A percentile compares a stretch with the other conserved stretches of the same genome.
Conservation (phyloP, 2,113 vertebrate species). For the Etheostoma cragini region DNA sequence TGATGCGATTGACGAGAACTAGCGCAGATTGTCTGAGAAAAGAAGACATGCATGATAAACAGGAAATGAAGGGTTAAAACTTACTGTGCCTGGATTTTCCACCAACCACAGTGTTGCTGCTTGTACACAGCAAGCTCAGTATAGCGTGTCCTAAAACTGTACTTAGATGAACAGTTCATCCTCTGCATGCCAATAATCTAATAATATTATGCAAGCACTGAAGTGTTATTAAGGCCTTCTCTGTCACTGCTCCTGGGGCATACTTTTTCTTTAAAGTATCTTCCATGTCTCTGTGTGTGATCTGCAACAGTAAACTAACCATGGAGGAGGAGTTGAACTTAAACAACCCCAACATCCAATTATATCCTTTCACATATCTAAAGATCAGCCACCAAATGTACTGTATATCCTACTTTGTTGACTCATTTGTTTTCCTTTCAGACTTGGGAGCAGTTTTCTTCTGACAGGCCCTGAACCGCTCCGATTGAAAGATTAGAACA, state of each 20-base stretch:
- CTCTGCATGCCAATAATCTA: neutral
- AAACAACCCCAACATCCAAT: conserved; percentile 38
- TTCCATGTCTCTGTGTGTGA: conserved; percentile 6
- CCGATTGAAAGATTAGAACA: conserved; percentile 52
- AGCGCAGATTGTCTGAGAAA: conserved; percentile 37
- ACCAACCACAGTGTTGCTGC: conserved; percentile 69
- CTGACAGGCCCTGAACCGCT: conserved; percentile 28
- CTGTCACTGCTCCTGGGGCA: neutral
- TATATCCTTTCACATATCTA: conserved; percentile 36
- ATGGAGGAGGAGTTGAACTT: conserved; percentile 3
- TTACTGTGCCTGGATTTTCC: conserved; percentile 64
- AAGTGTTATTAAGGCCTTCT: neutral
- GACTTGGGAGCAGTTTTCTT: conserved; percentile 20
- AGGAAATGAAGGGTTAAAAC: conserved; percentile 81
- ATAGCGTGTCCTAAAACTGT: conserved; percentile 22
- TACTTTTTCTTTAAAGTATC: neutral
- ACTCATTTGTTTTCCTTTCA: conserved; percentile 40
- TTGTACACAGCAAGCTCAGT: conserved; percentile 51
- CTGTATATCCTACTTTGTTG: conserved; percentile 31
- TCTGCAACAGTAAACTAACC: conserved; percentile 35
- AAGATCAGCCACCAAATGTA: conserved; percentile 40
- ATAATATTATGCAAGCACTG: neutral
- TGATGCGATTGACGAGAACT: conserved; percentile 48
- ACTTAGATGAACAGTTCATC: neutral
- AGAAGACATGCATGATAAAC: conserved; percentile 66